These are phyloP conservation scores for Synanthedon andrenaeformis DNA, from an alignment of 2,888 invertebrate genomes.

Conservation along the genomic window DNA sequence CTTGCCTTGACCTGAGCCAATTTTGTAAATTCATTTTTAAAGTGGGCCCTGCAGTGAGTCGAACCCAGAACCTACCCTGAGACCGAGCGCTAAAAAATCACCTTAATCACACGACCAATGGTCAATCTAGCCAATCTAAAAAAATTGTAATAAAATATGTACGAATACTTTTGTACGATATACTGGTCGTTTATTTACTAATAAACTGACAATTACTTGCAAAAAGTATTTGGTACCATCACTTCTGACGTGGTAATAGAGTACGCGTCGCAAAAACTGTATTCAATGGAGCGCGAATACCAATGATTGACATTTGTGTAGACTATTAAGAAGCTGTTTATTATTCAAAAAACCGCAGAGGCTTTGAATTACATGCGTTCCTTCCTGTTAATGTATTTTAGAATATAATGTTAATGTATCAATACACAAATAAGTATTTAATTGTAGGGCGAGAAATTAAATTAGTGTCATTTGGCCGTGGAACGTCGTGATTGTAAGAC, in stretches of 20 bases:
- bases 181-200: not conserved
- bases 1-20: too few relatives aligned
- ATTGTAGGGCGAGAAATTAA: conserved; percentile 4
- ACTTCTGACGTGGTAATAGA: conserved; percentile 16
- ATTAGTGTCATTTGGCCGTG: conserved; percentile 15
- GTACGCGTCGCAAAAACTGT: conserved; percentile 23
- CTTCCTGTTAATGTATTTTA: not conserved
- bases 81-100: too few relatives aligned
- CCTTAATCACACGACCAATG: too few relatives aligned
- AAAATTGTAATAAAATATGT: too few relatives aligned
- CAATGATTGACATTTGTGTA: conserved; percentile 34
- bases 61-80: too few relatives aligned
- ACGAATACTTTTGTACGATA: too few relatives aligned
- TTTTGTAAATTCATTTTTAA: too few relatives aligned
- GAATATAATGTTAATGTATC: too few relatives aligned
- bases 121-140: too few relatives aligned
- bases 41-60: too few relatives aligned
- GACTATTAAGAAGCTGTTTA: conserved; percentile 8
- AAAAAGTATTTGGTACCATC: conserved; percentile 28
- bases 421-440: conserved; percentile 17
- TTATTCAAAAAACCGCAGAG: not conserved
- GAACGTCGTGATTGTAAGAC: conserved; percentile 24
- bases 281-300: conserved; percentile 15
- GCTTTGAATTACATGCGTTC: not conserved
- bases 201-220: conserved; percentile 16